These are phyloP conservation scores for Muntiacus muntjak DNA, from an alignment of 2,113 vertebrate genomes.

Conservation along the genomic window DNA sequence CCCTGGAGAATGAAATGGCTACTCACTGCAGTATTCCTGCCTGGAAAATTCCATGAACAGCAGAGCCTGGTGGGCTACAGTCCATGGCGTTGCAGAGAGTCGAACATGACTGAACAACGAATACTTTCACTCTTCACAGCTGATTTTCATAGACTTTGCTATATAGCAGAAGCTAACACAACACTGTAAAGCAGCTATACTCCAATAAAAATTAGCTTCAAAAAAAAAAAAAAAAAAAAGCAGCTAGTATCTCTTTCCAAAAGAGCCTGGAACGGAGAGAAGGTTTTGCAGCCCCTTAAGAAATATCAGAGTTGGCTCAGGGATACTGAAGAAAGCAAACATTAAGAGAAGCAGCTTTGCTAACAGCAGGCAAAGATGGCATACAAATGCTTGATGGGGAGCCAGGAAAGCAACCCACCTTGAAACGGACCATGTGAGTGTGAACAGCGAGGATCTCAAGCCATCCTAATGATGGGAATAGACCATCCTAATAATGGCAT, in stretches of 20 bases:
- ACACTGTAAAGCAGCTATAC: neutral
- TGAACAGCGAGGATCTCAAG: neutral
- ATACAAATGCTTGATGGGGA: neutral
- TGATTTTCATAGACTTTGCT: neutral
- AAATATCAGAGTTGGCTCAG: neutral
- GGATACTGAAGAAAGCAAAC: neutral
- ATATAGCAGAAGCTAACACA: neutral
- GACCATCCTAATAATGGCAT: neutral
- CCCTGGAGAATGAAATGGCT: neutral
- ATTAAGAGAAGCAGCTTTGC: neutral
- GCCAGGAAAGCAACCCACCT: neutral
- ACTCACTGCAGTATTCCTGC: neutral
- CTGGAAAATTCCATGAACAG: neutral
- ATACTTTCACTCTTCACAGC: neutral
- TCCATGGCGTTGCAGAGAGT: neutral
- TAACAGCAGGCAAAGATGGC: neutral
- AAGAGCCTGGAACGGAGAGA: neutral
- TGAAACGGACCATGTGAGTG: neutral
- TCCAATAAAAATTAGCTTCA: neutral
- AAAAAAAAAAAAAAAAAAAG: neutral
- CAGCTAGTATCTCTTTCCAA: neutral
- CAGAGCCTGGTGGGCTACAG: neutral
- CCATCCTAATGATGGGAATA: neutral
- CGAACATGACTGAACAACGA: neutral
- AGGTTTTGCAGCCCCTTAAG: neutral